phyloP scores from a whole-genome alignment of 1,140 invertebrate genomes.

The Papilio xuthus region DNA sequence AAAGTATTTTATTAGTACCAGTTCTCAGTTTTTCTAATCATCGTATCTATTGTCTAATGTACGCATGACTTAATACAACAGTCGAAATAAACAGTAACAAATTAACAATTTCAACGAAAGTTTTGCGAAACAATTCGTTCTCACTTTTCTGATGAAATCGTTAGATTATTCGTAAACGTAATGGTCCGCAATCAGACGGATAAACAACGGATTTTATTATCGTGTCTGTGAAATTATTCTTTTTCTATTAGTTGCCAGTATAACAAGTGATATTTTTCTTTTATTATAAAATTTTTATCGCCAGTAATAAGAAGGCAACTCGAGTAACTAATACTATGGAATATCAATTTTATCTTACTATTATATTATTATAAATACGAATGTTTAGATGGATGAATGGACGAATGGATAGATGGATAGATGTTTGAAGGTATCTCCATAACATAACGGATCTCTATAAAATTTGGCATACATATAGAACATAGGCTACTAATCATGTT shows the following conservation, averaged over 20 bases:
- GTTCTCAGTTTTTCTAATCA: not conserved
- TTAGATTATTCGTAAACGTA: constrained; percentile 38
- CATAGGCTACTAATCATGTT: too few relatives aligned
- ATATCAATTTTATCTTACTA: too few relatives aligned
- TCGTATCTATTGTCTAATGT: constrained; percentile 30
- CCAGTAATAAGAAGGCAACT: not conserved
- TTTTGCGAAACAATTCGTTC: constrained; percentile 48
- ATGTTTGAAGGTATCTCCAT: too few relatives aligned
- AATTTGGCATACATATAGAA: too few relatives aligned
- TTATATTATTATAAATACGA: too few relatives aligned
- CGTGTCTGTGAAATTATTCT: not conserved
- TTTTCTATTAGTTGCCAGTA: constrained; percentile 7
- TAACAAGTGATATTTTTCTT: not conserved
- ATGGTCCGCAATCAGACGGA: constrained; percentile 40
- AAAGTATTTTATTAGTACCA: too few relatives aligned
- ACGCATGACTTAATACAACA: constrained; percentile 41
- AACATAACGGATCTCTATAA: too few relatives aligned
- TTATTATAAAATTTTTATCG: not conserved
- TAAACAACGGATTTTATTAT: not conserved
- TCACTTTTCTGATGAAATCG: constrained; percentile 51
- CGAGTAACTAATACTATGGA: not conserved
- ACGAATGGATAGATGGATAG: too few relatives aligned
- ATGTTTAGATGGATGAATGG: too few relatives aligned
- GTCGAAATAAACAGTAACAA: constrained; percentile 35
- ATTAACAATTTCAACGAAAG: constrained; percentile 48